Base-by-base conservation (phyloP, 2,797 vertebrate genomes). In the Pampus argenteus region DNA sequence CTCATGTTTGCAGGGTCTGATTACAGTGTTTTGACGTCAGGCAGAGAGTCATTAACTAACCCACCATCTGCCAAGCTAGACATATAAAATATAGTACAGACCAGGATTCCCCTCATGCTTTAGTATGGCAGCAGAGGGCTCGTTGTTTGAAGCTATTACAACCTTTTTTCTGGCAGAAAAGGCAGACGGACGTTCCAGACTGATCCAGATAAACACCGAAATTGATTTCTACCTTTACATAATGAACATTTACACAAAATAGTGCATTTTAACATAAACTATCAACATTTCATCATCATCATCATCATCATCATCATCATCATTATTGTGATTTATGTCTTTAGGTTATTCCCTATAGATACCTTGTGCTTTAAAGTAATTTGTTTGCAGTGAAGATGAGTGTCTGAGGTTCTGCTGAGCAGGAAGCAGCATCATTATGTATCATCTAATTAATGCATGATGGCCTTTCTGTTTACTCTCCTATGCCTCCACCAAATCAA, bases 21-120 rank as follows among this genome's bases (percentile, higher is more conserved):
- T 92, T 82, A 86, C 86, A 75, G 65, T 83, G 78, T 91, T 90
- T 84, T 77, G 88, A 83, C 69, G 83, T 88, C 73, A 83, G 69
- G 58, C 68, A 61, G 72, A 71, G 73, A 74, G 78, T 85, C 75
- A 71, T 79, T 86, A 84, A 79, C 77, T 50, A 84, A 36, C 71
- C 65, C 60, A n/a, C 87, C 82, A 85, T 86, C 83, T 84, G 82
- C 68, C 64, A 42, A 29, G 65, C 38, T 29, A 56, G 59, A 64
- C 62, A 75, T 68, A 59, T 44, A 61, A 20, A 70, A 73, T 52
- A 51, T 28, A 22, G 55, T 5, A 45, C 56, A 25, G 65, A 76
- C 36, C 66, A 38, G 85, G 89, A 77, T 76, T 79, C 79, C 80
- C 84, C 72, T 61, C 55, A 1, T 72, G 66, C 60, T 68, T 74